These are phyloP conservation scores for Coilia nasus DNA, from an alignment of 2,797 vertebrate genomes.

Conservation along the genomic window DNA sequence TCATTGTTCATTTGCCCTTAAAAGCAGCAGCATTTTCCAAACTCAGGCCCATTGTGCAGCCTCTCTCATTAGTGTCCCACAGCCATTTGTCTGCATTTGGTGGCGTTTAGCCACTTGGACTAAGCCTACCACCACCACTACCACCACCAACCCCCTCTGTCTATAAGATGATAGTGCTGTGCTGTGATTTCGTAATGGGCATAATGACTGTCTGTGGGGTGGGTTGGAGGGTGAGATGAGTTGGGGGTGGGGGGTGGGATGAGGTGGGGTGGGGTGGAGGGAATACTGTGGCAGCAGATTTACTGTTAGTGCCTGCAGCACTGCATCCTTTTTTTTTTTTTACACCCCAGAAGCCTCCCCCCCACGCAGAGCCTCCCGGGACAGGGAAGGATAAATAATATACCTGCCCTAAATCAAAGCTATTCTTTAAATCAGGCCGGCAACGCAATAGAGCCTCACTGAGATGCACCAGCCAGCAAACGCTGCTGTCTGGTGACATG, in stretches of 20 bases:
- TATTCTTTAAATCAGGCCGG: neutral
- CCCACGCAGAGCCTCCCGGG: neutral
- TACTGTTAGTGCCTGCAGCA: slow-evolving; percentile 36
- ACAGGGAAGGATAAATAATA: neutral
- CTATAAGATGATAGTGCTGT: slow-evolving; percentile 30
- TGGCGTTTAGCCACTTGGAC: slow-evolving; percentile 27
- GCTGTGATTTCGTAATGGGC: slow-evolving; percentile 41
- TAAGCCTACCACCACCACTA: slow-evolving; percentile 28
- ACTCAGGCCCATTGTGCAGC: neutral
- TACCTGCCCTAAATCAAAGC: slow-evolving; percentile 5
- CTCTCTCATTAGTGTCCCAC: slow-evolving; percentile 3
- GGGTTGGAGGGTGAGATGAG: neutral
- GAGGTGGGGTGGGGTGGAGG: neutral
- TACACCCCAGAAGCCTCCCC: neutral
- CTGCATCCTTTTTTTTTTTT: neutral
- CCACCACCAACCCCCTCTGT: neutral
- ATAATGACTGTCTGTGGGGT: slow-evolving; percentile 37
- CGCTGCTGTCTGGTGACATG: neutral
- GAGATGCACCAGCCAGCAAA: neutral
- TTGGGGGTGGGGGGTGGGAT: neutral
- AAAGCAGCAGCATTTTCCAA: slow-evolving; percentile 2
- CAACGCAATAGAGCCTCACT: neutral
- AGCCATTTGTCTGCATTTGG: slow-evolving; percentile 39
- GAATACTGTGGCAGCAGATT: slow-evolving; percentile 43
- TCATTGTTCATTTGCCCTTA: neutral